phyloP scores from a whole-genome alignment of 2,113 vertebrate genomes.

The Eulacestoma nigropectus region DNA sequence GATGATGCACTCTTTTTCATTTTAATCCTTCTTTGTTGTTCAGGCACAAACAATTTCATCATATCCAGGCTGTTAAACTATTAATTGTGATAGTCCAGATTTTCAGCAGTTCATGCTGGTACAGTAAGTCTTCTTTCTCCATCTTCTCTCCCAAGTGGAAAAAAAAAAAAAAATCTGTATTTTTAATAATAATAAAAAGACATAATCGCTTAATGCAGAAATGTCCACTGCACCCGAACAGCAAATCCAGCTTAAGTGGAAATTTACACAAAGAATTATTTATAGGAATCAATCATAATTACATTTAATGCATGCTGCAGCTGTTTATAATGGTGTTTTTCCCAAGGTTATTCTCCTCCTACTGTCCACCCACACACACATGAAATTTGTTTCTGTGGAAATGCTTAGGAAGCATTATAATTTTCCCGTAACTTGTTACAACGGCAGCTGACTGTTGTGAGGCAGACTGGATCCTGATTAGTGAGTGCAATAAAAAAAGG shows the following conservation, averaged over 20 bases:
- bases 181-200: slow-evolving; percentile 76
- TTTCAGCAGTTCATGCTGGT: slow-evolving; percentile 26
- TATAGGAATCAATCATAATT: slow-evolving; percentile 92
- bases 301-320: slow-evolving; percentile 85
- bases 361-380: slow-evolving; percentile 46
- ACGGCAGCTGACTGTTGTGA: slow-evolving; percentile 31
- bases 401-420: slow-evolving; percentile 67
- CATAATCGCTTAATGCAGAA: slow-evolving; percentile 81
- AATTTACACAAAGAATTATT: slow-evolving; percentile 91
- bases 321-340: slow-evolving; percentile 85
- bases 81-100: slow-evolving; percentile 46
- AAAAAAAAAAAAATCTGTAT: slow-evolving; percentile 44
- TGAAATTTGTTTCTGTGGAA: slow-evolving; percentile 67
- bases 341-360: slow-evolving; percentile 66
- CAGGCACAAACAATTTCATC: slow-evolving; percentile 70
- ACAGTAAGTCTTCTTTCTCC: slow-evolving; percentile 34
- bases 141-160: not conserved
- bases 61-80: slow-evolving; percentile 69
- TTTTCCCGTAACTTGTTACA: slow-evolving; percentile 62
- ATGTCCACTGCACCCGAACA: slow-evolving; percentile 78
- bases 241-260: slow-evolving; percentile 80
- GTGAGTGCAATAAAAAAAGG: not conserved
- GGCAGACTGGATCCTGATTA: slow-evolving; percentile 7
- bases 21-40: slow-evolving; percentile 39
- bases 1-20: not conserved